phyloP scores from a whole-genome alignment of 2,797 vertebrate species.

The Parambassis ranga region DNA sequence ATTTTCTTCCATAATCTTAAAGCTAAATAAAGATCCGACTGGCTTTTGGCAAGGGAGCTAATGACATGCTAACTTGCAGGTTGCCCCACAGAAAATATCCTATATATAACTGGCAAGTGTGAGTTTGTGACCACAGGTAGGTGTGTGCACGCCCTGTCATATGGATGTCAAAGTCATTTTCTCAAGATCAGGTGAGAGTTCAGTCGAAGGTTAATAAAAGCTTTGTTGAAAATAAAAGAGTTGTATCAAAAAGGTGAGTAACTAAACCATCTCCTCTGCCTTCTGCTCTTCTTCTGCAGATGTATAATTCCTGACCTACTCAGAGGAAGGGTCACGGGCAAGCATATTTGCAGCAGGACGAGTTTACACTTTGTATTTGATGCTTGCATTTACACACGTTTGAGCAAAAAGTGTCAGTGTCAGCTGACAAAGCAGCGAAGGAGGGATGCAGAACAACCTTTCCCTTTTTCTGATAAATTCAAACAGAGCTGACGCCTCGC shows the following conservation, averaged over 20 bases:
- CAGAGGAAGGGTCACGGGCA: background rate
- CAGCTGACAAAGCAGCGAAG: slow-evolving; percentile 34
- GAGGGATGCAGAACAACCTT: slow-evolving; percentile 5
- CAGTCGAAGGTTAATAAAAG: slow-evolving; percentile 16
- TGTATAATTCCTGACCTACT: background rate
- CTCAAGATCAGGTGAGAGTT: slow-evolving; percentile 17
- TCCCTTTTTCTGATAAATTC: background rate
- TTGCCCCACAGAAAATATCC: too few relatives aligned
- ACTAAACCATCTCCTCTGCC: background rate
- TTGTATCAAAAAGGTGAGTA: slow-evolving; percentile 27
- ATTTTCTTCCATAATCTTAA: too few relatives aligned
- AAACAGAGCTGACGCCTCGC: background rate
- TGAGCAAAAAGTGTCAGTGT: slow-evolving; percentile 11
- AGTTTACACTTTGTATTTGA: background rate
- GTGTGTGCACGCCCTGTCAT: background rate
- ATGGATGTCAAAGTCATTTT: slow-evolving; percentile 4
- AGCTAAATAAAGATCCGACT: too few relatives aligned
- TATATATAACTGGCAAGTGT: too few relatives aligned
- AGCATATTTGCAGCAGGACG: background rate
- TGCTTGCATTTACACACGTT: slow-evolving; percentile 5
- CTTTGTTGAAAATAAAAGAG: background rate
- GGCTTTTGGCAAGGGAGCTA: too few relatives aligned
- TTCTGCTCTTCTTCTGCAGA: too few relatives aligned
- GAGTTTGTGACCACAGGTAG: background rate
- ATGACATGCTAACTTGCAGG: too few relatives aligned